A percentile compares a stretch with the other conserved stretches of the same genome.
phyloP scores from a whole-genome alignment of 2,888 invertebrate genomes.

The Sceliomorpha sp. region DNA sequence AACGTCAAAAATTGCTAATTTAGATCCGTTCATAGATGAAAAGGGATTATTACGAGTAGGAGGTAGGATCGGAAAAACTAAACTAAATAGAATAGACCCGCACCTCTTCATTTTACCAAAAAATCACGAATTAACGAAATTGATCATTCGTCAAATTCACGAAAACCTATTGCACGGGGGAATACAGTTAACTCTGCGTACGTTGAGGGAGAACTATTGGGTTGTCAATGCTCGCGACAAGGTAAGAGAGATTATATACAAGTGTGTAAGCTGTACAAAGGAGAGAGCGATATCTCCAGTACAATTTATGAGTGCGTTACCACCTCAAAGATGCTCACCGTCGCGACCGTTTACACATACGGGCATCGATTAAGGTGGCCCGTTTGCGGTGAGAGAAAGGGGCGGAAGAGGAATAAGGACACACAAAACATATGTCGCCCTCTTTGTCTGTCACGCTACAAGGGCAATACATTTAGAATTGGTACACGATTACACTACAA shows the following conservation, averaged over 20 bases:
- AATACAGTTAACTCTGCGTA: neutral
- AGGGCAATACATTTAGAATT: neutral
- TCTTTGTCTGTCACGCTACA: neutral
- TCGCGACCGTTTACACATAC: no score
- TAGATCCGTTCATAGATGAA: neutral
- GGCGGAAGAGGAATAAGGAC: neutral
- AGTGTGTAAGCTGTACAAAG: slow-evolving; percentile 3
- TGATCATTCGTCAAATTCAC: neutral
- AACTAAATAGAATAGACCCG: neutral
- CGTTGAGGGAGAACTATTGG: slow-evolving; percentile 1
- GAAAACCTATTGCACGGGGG: neutral
- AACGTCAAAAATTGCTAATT: no score
- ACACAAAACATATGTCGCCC: slow-evolving; percentile 1
- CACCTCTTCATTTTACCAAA: neutral
- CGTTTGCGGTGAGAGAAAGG: no score
- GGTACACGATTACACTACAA: neutral
- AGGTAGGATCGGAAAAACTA: no score
- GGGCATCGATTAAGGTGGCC: neutral
- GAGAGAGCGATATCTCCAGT: neutral
- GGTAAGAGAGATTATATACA: slow-evolving; percentile 2
- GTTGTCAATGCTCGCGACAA: neutral
- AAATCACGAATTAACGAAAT: neutral
- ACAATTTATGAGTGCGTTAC: neutral
- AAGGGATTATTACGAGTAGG: neutral
- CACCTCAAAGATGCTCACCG: neutral